Base-by-base conservation (phyloP, 2,888 invertebrate genomes). In the Himalopsyche japonica region DNA sequence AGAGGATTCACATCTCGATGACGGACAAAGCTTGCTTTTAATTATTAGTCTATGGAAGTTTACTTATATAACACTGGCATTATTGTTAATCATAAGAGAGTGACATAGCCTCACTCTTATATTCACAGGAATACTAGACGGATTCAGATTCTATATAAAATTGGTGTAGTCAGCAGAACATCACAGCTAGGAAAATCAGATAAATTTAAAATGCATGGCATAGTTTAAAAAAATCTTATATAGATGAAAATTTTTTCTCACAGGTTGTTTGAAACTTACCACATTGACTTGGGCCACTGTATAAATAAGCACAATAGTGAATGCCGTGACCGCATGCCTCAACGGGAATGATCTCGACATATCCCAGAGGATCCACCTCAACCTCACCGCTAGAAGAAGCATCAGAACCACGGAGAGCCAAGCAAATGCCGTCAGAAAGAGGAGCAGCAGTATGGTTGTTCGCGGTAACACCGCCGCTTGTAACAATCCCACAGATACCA, bases 261-360 rank as follows among this genome's bases (percentile, higher is more conserved):
- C 6, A 4, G 6, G 6, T 37, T 10, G 8, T 43, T 43, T 43
- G 15, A 24, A 87, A 94, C 97, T 94, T 92, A 98, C 97, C 93
- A 97, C 97, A 93, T 98, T 98, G 86, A 97, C 97, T 92, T 98
- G 97, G 80, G 97, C 97, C 87, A 97, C 97, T 79, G 97, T 95
- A 90, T 97, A 97, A 48, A 97, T 95, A 84, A 98, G 92, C 12
- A 97, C 94, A 85, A 97, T 95, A 1, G 97, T 97, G 88, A 97
- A 97, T 24, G 97, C 95, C 5, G 97, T 97, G 34, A 98, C 96
- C 81, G 97, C 96, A 88, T 97, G 93, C 86, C 98, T 93, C 64
- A 98, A 91, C 0, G 96, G 94, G 87, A 97, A 97, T 84, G 96
- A 96, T 88, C 96, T 94, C 1, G 97, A 95, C 79, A 98, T 95